Evolutionary conservation across 1,140 invertebrate genomes (phyloP), one percentile per base, ranked within the genome.

Genomic region (Copidosoma floridanum): DNA sequence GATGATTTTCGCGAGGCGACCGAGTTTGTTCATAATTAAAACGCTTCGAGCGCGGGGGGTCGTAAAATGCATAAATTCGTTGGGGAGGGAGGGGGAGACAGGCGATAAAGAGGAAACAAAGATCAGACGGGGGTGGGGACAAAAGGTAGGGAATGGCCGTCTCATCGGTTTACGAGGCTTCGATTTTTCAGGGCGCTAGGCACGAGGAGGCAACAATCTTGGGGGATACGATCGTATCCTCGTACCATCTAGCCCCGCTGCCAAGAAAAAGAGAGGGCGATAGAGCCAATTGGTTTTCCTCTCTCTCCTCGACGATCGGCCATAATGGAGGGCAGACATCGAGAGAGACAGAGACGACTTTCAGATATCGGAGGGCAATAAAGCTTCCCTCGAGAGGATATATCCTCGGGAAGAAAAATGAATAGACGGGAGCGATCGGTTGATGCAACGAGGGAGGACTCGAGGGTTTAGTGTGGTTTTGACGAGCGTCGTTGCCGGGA

Each of bases 181-280:
- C 63, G 53, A 64, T 64, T 64, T 60, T 64, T 64, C 63, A 57
- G 47, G 44, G 62, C 52, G 57, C 50, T 38, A 52, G n/a, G n/a
- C n/a, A n/a, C n/a, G n/a, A n/a, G n/a, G 57, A 52, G 51, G 53
- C 53, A 55, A 55, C 52, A 60, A 60, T 60, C 63, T 53, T 29
- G 47, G 50, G n/a, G 50, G 47, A 47, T 60, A 57, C 57, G 56
- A 60, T 60, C 52, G 46, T 21, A 32, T 58, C 38, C 21, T 40
- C 23, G 21, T 43, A 11, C 48, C 35, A n/a, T n/a, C 48, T 18
- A 12, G 29, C 47, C 24, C 38, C 35, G 7, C 24, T 18, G 32
- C 43, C 26, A 14, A 47, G 44, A 24, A 38, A 57, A 18, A 61
- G 23, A 60, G 38, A 60, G 38, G 16, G 40, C 40, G 47, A 43